Evolutionary conservation across 2,888 invertebrate species (phyloP).

Genomic region (Drosophila niveifrons): DNA sequence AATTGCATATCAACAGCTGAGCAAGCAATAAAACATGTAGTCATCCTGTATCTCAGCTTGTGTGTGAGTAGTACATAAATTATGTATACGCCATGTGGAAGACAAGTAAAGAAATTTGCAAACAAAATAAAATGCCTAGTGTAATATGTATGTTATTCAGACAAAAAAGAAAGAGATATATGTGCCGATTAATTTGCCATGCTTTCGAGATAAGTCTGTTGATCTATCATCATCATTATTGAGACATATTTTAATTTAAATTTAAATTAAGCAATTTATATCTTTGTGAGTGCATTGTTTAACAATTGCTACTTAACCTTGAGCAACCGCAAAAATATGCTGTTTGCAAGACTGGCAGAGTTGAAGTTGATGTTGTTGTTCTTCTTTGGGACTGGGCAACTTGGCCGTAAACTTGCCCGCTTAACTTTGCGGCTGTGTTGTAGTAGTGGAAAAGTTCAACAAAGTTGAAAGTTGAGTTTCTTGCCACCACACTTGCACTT

Average conservation of each 20-base stretch:
- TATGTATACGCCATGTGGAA: slow-evolving; percentile 39
- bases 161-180: not conserved
- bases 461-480: slow-evolving; percentile 38
- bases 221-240: slow-evolving; percentile 11
- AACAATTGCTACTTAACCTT: slow-evolving; percentile 13
- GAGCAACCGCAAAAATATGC: slow-evolving; percentile 2
- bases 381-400: slow-evolving; percentile 11
- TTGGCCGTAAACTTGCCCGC: slow-evolving; percentile 11
- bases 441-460: slow-evolving; percentile 40
- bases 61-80: slow-evolving; percentile 38
- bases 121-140: slow-evolving; percentile 29
- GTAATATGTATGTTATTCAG: slow-evolving; percentile 14
- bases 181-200: slow-evolving; percentile 6
- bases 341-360: slow-evolving; percentile 1
- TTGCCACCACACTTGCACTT: slow-evolving; percentile 37
- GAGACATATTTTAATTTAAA: slow-evolving; percentile 7
- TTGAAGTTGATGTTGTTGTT: not conserved
- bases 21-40: slow-evolving; percentile 43
- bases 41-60: slow-evolving; percentile 6
- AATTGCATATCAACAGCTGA: slow-evolving; percentile 60
- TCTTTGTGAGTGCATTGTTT: slow-evolving; percentile 7
- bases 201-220: slow-evolving; percentile 2
- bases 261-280: slow-evolving; percentile 21
- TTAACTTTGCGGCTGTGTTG: slow-evolving; percentile 24
- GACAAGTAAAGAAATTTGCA: slow-evolving; percentile 19